Base-by-base conservation (phyloP, 2,888 invertebrate species). In the Copidosoma aretas region DNA sequence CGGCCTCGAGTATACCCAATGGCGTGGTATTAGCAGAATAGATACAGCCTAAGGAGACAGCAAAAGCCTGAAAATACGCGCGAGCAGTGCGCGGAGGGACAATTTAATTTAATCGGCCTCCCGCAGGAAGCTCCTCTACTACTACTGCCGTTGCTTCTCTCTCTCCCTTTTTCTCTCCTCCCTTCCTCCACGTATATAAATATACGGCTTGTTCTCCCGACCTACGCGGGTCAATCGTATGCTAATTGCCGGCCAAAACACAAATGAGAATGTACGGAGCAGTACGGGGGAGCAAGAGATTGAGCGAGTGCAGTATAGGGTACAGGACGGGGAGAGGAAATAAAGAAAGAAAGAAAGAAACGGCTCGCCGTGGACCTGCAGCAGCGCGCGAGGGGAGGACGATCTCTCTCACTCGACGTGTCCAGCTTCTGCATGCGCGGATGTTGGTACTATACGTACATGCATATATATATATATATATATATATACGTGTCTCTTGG, bases 171-270 rank as follows among this genome's bases (percentile, higher is more conserved):
- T n/a, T 60, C 59, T 32, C 52, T 49, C 32, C n/a, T 24, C 19
- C 25, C 53, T 52, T 67, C 72, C 64, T 72, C 41, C 60, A 60
- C 64, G n/a, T n/a, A n/a, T n/a, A n/a, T n/a, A n/a, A n/a, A n/a
- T n/a, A n/a, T n/a, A 46, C 70, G 65, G 68, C 75, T 76, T 71
- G 70, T 64, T 68, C 71, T 71, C 3, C 12, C 77, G 80, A 70
- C 62, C 65, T 76, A 75, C 77, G 76, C 76, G 76, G 78, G 81
- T 82, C 81, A 82, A 82, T 82, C 80, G 80, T 82, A 82, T 82
- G 82, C 81, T 82, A 82, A 82, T 82, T 82, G 79, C 80, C 79
- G 77, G 73, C 82, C 73, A 72, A 74, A 74, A 75, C 73, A 75
- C 71, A 77, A 73, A 75, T 74, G 74, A 75, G 73, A 75, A 74